phyloP scores from a whole-genome alignment of 2,888 invertebrate species.

The Diabrotica balteata region DNA sequence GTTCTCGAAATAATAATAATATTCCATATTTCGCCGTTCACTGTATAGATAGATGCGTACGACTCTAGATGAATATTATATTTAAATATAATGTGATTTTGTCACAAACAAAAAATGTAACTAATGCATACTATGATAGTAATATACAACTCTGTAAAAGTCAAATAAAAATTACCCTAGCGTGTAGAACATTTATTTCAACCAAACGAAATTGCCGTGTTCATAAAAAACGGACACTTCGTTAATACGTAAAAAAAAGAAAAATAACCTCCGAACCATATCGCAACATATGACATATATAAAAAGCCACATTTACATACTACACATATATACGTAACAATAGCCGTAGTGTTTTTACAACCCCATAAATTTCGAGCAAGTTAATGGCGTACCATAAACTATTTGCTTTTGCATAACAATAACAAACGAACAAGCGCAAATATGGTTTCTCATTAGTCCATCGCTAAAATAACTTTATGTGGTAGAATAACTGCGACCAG shows the following conservation, averaged over 20 bases:
- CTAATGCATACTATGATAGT: too few relatives aligned
- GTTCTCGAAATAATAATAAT: too few relatives aligned
- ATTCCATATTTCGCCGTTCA: too few relatives aligned
- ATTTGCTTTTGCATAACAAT: slow-evolving; percentile 41
- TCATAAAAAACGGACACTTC: slow-evolving; percentile 3
- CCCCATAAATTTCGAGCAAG: slow-evolving; percentile 35
- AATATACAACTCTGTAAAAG: too few relatives aligned
- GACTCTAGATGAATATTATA: too few relatives aligned
- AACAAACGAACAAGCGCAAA: slow-evolving; percentile 38
- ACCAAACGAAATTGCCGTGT: too few relatives aligned
- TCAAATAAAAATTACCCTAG: too few relatives aligned
- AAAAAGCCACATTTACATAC: slow-evolving; percentile 27
- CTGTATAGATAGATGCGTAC: too few relatives aligned
- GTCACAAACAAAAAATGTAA: too few relatives aligned
- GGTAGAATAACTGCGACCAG: slow-evolving; percentile 7
- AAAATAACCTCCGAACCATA: slow-evolving; percentile 14
- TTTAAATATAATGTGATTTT: too few relatives aligned
- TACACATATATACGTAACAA: slow-evolving; percentile 20
- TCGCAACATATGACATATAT: slow-evolving; percentile 42
- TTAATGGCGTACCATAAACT: slow-evolving; percentile 39
- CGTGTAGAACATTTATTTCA: too few relatives aligned
- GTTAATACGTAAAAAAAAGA: slow-evolving; percentile 7
- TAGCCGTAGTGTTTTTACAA: slow-evolving; percentile 35
- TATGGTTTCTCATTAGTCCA: slow-evolving; percentile 36
- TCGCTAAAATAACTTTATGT: slow-evolving; percentile 35